phyloP scores from a whole-genome alignment of 2,797 vertebrate species.

The Pantherophis vulpinus region DNA sequence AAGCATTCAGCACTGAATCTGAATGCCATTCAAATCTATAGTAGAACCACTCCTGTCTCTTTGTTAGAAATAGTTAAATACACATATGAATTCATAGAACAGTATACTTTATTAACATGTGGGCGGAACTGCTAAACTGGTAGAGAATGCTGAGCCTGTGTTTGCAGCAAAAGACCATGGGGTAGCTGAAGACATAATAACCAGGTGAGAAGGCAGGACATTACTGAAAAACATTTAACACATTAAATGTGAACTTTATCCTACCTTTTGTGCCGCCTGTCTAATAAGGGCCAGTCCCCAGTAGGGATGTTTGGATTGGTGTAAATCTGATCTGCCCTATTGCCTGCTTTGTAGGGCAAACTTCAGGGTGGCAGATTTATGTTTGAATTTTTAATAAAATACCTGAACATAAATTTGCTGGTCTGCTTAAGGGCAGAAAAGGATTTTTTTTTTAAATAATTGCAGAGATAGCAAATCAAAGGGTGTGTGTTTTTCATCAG shows the following conservation, averaged over 20 bases:
- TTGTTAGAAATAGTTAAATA: not conserved
- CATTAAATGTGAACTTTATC: not conserved
- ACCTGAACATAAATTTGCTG: not conserved
- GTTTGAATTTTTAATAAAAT: not conserved
- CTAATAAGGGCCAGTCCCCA: not conserved
- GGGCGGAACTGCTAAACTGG: not conserved
- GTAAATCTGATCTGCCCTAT: not conserved
- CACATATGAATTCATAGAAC: slow-evolving; percentile 18
- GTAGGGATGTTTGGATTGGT: not conserved
- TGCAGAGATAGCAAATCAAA: not conserved
- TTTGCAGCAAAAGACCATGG: not conserved
- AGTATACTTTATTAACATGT: not conserved
- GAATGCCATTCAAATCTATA: not conserved
- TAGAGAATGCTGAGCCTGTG: not conserved
- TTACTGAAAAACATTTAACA: not conserved
- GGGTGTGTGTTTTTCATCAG: not conserved
- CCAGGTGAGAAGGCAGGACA: not conserved
- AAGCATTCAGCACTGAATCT: not conserved
- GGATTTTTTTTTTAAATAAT: not conserved
- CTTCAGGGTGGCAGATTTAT: not conserved
- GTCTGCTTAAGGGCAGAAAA: not conserved
- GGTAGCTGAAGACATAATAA: not conserved
- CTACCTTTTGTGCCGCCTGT: not conserved
- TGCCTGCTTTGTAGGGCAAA: not conserved
- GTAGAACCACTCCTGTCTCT: not conserved